phyloP scores from a whole-genome alignment of 2,113 vertebrate genomes.

The Petaurus breviceps region DNA sequence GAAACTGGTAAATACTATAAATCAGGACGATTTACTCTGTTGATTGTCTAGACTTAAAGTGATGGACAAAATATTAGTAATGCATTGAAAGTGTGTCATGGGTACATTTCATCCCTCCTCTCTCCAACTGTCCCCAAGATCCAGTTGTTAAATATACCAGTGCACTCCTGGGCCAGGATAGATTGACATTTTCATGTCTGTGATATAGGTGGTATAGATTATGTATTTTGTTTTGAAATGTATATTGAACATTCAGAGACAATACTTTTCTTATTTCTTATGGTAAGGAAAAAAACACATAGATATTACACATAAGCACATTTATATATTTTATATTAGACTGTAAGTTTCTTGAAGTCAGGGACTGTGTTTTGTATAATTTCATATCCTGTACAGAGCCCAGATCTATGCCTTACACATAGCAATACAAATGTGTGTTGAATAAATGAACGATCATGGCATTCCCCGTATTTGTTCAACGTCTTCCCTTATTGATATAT shows the following conservation, averaged over 20 bases:
- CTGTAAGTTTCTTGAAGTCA: slow-evolving; percentile 8
- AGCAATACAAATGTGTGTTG: background rate
- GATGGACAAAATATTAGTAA: background rate
- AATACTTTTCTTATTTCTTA: background rate
- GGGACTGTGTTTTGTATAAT: background rate
- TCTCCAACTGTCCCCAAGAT: background rate
- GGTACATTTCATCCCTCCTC: background rate
- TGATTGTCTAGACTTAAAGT: background rate
- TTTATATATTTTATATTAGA: background rate
- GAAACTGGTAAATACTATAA: background rate
- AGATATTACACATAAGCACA: background rate
- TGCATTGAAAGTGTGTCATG: background rate
- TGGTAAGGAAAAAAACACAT: background rate
- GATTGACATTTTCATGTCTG: background rate
- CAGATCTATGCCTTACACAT: background rate
- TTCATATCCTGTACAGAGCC: background rate
- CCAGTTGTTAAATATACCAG: background rate
- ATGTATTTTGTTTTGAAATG: background rate
- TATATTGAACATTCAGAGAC: background rate
- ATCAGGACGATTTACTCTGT: background rate
- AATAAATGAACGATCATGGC: background rate
- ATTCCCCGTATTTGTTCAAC: background rate
- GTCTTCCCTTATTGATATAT: background rate
- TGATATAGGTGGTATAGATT: background rate
- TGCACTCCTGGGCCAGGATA: background rate